Evolutionary conservation across 37 sponge, comb jelly and placozoan species (phyloP).

Genomic region (Halichondria panicea): DNA sequence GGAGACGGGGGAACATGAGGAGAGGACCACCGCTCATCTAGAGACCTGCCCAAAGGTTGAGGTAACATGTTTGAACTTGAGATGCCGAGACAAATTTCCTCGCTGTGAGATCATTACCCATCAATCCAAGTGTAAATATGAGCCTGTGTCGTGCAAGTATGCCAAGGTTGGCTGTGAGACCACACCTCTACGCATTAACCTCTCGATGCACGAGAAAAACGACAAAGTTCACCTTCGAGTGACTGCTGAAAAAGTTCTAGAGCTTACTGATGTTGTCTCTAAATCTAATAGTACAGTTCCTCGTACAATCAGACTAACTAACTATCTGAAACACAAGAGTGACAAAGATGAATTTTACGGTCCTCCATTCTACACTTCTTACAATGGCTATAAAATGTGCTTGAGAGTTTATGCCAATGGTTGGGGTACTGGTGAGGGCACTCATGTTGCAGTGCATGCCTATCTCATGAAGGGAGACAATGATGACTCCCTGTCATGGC

Average conservation of each 20-base stretch:
- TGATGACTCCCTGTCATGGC: too few species aligned
- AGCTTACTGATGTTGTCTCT: too few species aligned
- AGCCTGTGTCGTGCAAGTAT: constrained; percentile 24
- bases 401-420: constrained; percentile 19
- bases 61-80: constrained; percentile 19
- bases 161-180: constrained; percentile 16
- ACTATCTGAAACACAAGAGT: too few species aligned
- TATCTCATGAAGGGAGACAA: too few species aligned
- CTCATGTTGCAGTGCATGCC: not conserved
- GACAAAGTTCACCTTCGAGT: constrained; percentile 1
- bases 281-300: too few species aligned
- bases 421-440: not conserved
- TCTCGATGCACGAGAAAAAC: constrained; percentile 14
- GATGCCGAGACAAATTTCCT: not conserved
- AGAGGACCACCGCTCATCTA: constrained; percentile 18
- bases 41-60: constrained; percentile 13
- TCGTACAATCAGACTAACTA: too few species aligned
- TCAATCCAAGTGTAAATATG: not conserved
- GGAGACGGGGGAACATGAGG: constrained; percentile 16
- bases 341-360: too few species aligned
- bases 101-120: constrained; percentile 11
- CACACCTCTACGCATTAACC: not conserved
- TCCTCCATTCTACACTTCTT: too few species aligned
- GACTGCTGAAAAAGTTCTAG: constrained; percentile 8
- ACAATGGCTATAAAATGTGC: constrained; percentile 27